Evolutionary conservation across 2,888 invertebrate species (phyloP).

Genomic region (Oegoconia quadripuncta): DNA sequence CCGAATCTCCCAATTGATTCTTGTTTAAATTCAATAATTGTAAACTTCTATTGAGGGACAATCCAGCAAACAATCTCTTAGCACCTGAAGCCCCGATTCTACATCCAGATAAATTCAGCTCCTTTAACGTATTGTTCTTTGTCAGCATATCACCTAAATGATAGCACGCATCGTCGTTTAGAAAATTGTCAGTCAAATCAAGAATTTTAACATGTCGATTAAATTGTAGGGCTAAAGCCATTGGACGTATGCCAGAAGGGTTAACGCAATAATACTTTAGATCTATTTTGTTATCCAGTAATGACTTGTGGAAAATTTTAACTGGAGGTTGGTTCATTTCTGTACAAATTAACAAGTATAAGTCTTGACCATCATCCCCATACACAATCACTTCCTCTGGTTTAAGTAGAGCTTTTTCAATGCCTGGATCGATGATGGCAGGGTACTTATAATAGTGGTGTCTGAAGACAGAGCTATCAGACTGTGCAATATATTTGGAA

Average conservation of each 20-base stretch:
- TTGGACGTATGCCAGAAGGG: constrained; percentile 48
- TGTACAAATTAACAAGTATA: constrained; percentile 49
- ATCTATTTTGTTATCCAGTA: constrained; percentile 44
- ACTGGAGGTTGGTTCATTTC: constrained; percentile 51
- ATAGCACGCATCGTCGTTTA: constrained; percentile 32
- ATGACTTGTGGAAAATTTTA: constrained; percentile 36
- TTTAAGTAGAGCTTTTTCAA: constrained; percentile 37
- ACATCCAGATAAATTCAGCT: constrained; percentile 32
- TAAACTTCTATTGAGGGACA: constrained; percentile 26
- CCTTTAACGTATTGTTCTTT: constrained; percentile 24
- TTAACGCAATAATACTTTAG: constrained; percentile 55
- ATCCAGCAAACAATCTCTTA: constrained; percentile 22
- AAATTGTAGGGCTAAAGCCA: constrained; percentile 44
- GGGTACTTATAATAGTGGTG: constrained; percentile 38
- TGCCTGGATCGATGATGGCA: constrained; percentile 32
- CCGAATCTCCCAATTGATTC: constrained; percentile 28
- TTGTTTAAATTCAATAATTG: constrained; percentile 24
- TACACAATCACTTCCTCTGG: constrained; percentile 35
- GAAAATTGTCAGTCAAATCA: constrained; percentile 33
- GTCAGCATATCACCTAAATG: constrained; percentile 33
- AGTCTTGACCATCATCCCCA: constrained; percentile 52
- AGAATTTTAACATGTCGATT: constrained; percentile 37
- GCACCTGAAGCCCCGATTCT: constrained; percentile 31
- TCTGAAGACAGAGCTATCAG: constrained; percentile 35
- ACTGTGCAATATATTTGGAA: constrained; percentile 37